phyloP scores from a whole-genome alignment of 2,888 invertebrate genomes.

The Andricus quercusramuli region DNA sequence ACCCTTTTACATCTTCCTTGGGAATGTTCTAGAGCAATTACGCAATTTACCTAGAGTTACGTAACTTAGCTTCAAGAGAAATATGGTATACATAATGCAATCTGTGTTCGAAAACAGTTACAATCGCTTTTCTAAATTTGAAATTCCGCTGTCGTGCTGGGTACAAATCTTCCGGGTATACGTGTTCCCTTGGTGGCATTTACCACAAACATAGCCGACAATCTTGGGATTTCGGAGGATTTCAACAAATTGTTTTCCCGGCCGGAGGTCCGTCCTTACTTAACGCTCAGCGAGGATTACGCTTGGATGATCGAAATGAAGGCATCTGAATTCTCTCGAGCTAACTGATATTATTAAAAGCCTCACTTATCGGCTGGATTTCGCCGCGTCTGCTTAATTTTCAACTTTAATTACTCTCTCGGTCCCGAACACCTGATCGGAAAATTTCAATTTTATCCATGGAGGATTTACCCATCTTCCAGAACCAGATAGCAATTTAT shows the following conservation, averaged over 20 bases:
- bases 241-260: constrained; percentile 33
- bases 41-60: background rate
- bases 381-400: constrained; percentile 8
- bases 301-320: constrained; percentile 21
- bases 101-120: background rate
- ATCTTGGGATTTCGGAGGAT: constrained; percentile 31
- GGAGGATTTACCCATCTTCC: background rate
- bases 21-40: background rate
- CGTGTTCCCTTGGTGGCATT: constrained; percentile 11
- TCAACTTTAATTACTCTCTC: constrained; percentile 2
- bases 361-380: background rate
- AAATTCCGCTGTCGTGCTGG: constrained; percentile 9
- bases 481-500: background rate
- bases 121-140: constrained; percentile 6
- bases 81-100: background rate
- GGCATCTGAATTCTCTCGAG: background rate
- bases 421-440: background rate
- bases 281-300: constrained; percentile 21
- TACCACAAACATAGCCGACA: constrained; percentile 16
- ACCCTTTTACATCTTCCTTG: background rate
- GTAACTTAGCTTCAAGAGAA: background rate
- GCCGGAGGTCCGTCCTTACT: constrained; percentile 13
- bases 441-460: background rate
- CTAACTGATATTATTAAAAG: constrained; percentile 2
- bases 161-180: constrained; percentile 30